Conservation (phyloP, 2,113 vertebrate species). For the Dascyllus trimaculatus region DNA sequence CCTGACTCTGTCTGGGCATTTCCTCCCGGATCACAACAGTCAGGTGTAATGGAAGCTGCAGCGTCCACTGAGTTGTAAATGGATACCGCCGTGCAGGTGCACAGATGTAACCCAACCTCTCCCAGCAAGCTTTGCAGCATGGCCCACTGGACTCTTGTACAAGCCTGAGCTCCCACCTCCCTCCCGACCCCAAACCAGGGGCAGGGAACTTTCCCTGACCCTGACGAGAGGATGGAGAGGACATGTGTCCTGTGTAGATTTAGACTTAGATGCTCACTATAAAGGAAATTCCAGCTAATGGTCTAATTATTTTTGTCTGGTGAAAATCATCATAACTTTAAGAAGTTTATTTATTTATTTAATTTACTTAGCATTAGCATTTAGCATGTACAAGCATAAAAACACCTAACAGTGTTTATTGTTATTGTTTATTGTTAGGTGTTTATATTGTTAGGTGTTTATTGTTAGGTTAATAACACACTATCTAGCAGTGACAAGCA, state of each 20-base stretch:
- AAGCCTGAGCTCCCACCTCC: slow-evolving; percentile 10
- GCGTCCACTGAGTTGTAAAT: slow-evolving; percentile 59
- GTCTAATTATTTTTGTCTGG: too few species aligned
- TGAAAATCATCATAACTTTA: too few species aligned
- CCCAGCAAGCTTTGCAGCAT: slow-evolving; percentile 34
- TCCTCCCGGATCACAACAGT: slow-evolving; percentile 63
- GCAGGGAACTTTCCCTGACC: slow-evolving; percentile 71
- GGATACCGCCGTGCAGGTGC: slow-evolving; percentile 56
- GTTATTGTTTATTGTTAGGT: too few species aligned
- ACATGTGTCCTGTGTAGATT: neutral
- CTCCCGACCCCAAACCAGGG: slow-evolving; percentile 33
- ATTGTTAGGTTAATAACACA: too few species aligned
- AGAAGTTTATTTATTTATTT: too few species aligned
- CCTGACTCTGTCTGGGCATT: slow-evolving; percentile 45
- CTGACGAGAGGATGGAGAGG: neutral
- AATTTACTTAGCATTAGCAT: neutral
- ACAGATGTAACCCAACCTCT: slow-evolving; percentile 66
- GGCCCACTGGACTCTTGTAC: slow-evolving; percentile 3
- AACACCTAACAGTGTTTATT: neutral
- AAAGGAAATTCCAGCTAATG: neutral
- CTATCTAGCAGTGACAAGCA: too few species aligned
- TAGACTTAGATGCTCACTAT: neutral
- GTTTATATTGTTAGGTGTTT: too few species aligned
- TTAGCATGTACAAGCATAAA: neutral
- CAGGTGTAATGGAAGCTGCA: slow-evolving; percentile 74